Base-by-base conservation (phyloP, 1,140 invertebrate species). In the Andricus grossulariae region DNA sequence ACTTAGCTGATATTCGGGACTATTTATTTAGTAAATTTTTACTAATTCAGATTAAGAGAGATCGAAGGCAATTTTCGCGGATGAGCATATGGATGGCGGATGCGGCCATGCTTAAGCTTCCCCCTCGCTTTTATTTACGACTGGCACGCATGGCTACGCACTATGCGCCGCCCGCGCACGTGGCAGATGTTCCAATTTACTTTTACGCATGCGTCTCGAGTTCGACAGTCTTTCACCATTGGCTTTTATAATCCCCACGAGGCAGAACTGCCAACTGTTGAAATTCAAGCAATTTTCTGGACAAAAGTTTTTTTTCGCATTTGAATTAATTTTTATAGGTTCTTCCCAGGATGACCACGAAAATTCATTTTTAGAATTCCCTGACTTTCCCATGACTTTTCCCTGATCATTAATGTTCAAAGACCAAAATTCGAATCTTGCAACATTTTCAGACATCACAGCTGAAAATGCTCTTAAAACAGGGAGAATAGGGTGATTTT, bases 121-220 rank as follows among this genome's bases (percentile, higher is more conserved):
- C 83, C 87, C 85, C 80, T 85, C 76, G 73, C 16, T 54, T 70
- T 73, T 73, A 84, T 83, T 82, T 84, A 76, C 72, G 78, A 81
- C 54, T 78, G 81, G 80, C 72, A 86, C 82, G 85, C 81, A 83
- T 74, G 85, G 78, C 73, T 77, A 87, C 85, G 82, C 79, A 83
- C 79, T 76, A 73, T 75, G 86, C 82, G 75, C 83, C 85, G 83
- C 87, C 86, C 84, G 85, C 85, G 86, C 86, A 87, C 84, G 81
- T 85, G 83, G 85, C 87, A 87, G 84, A 88, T 88, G 86, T 86
- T 86, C 81, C 72, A 77, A 81, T 82, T 86, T 82, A 76, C 50
- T 74, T 73, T 73, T 71, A 86, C 86, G 87, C 84, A 86, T 86
- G 85, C 86, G 84, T 66, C 25, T 66, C 54, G 13, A 32, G 25